Evolutionary conservation across 2,888 invertebrate genomes (phyloP), one percentile per base, ranked within the genome.

Genomic region (Cheilosia soror): DNA sequence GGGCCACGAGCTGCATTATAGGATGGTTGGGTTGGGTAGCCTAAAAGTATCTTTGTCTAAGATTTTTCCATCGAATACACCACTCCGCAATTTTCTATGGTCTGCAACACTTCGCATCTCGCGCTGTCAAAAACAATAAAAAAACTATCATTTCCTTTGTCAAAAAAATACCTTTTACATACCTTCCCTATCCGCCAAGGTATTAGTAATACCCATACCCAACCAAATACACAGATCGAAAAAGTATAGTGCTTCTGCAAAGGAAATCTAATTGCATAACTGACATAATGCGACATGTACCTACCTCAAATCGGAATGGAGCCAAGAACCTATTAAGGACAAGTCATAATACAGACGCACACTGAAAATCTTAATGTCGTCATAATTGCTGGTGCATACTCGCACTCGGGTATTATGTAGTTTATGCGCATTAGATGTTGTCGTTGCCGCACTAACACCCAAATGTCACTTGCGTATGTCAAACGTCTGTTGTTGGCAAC

Each of bases 321-420:
- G 80, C 85, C 77, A 81, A 81, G 76, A 81, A 81, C 85, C 81
- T 81, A 85, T 81, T 85, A 85, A 85, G 85, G 85, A 85, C 81
- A 85, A 85, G 81, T 66, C 42, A 37, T 15, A 20, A 20, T 20
- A 20, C 20, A 37, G 33, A 47, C 55, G 66, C 62, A 68, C 51
- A 33, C 5, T 11, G 20, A 49, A 65, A 20, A 49, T 15, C 71
- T 60, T 66, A 71, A 85, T 85, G 81, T 81, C 81, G 76, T 81
- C 85, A 81, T 85, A 85, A 85, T 85, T 81, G 85, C 72, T 27
- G 51, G 27, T n/a, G n/a, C 11, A 37, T 11, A 37, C 37, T 37
- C 37, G 37, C 9, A 33, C 0, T 33, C 3, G 33, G 4, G 5
- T 5, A 20, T 27, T 4, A 27, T 4, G 66, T 51, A 69, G 65